phyloP scores from a whole-genome alignment of 2,888 invertebrate genomes.

The Caenorhabditis japonica region DNA sequence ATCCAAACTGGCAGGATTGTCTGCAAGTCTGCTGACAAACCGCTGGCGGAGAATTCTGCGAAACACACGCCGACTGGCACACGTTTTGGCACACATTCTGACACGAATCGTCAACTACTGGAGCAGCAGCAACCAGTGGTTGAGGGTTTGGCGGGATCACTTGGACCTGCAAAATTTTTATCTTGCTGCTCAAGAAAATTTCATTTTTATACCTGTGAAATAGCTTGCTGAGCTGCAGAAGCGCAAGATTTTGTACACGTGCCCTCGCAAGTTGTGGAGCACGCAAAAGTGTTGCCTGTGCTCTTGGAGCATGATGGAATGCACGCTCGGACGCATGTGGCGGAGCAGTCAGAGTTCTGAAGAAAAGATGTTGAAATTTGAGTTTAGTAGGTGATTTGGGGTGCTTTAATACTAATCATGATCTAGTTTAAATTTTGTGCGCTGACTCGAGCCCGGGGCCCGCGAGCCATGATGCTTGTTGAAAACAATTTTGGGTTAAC shows the following conservation, averaged over 20 bases:
- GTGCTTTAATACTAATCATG: no score
- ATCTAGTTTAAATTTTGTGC: no score
- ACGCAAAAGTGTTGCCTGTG: slow-evolving; percentile 53
- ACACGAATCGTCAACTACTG: slow-evolving; percentile 39
- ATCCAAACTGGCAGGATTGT: slow-evolving; percentile 58
- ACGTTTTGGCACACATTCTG: slow-evolving; percentile 59
- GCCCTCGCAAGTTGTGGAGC: slow-evolving; percentile 52
- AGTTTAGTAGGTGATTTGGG: neutral
- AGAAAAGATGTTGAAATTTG: no score
- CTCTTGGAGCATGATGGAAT: slow-evolving; percentile 54
- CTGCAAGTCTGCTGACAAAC: slow-evolving; percentile 58
- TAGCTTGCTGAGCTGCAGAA: slow-evolving; percentile 50
- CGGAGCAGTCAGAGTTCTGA: slow-evolving; percentile 56
- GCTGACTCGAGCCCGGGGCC: no score
- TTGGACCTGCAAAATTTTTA: slow-evolving; percentile 6
- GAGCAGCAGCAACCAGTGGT: slow-evolving; percentile 10
- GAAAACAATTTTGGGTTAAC: no score
- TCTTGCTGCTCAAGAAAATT: neutral
- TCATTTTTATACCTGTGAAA: slow-evolving; percentile 43
- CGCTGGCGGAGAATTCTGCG: slow-evolving; percentile 55
- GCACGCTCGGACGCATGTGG: slow-evolving; percentile 59
- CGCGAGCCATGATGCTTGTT: no score
- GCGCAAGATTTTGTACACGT: slow-evolving; percentile 58
- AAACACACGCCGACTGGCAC: slow-evolving; percentile 57
- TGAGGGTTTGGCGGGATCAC: slow-evolving; percentile 33